Percentiles rank a stretch among this genome's conserved stretches.
Conservation (phyloP, 2,113 vertebrate species). For the Athene cunicularia region DNA sequence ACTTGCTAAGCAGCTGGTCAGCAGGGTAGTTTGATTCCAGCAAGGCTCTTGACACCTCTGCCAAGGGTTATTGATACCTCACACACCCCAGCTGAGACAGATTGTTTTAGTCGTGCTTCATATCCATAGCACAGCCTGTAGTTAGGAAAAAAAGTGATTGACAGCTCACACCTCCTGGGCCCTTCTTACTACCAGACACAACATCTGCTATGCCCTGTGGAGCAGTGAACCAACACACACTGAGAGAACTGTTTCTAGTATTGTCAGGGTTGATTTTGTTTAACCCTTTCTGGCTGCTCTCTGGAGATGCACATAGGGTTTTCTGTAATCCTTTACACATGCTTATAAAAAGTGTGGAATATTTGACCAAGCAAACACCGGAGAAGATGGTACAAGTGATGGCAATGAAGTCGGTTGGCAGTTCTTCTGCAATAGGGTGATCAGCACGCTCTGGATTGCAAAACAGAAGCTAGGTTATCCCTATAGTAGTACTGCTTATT, state of each 20-base stretch:
- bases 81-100: conserved; percentile 82
- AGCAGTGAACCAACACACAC: conserved; percentile 84
- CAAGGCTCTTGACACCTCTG: conserved; percentile 82
- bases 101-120: conserved; percentile 82
- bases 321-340: conserved; percentile 52
- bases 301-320: conserved; percentile 66
- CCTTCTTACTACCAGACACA: conserved; percentile 86
- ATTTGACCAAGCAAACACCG: rapidly evolving
- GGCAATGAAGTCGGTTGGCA: rapidly evolving
- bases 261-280: conserved; percentile 82
- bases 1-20: conserved; percentile 86
- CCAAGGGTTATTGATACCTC: conserved; percentile 85
- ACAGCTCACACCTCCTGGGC: conserved; percentile 86
- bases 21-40: conserved; percentile 82
- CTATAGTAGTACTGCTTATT: background rate
- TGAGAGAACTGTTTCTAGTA: conserved; percentile 79
- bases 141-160: conserved; percentile 81
- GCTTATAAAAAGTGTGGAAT: background rate
- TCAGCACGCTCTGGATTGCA: background rate
- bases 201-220: conserved; percentile 87
- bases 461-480: background rate
- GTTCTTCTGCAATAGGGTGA: background rate
- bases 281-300: conserved; percentile 80
- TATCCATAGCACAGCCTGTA: conserved; percentile 80
- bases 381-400: background rate